phyloP scores from a whole-genome alignment of 2,113 vertebrate genomes.

The Apeltes quadracus region DNA sequence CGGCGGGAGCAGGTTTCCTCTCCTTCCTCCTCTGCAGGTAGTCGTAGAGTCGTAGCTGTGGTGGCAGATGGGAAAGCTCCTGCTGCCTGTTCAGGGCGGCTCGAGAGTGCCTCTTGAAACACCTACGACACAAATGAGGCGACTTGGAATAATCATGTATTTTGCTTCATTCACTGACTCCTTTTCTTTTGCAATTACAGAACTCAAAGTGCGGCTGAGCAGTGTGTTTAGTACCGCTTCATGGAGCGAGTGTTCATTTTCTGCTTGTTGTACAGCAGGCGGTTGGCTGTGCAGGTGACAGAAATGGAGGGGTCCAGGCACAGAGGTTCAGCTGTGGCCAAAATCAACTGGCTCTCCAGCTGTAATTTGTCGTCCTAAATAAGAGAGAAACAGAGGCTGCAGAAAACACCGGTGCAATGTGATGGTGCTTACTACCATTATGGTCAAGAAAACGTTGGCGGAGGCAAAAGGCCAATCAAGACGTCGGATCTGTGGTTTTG shows the following conservation, averaged over 20 bases:
- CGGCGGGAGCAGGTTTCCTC: constrained; percentile 87
- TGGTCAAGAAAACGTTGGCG: background rate
- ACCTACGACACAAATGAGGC: constrained; percentile 74
- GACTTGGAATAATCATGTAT: background rate
- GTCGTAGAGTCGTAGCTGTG: constrained; percentile 92
- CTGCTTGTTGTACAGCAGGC: constrained; percentile 95
- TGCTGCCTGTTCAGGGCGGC: constrained; percentile 94
- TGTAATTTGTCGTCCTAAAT: constrained; percentile 94
- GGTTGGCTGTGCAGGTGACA: constrained; percentile 94
- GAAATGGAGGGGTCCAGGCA: constrained; percentile 98
- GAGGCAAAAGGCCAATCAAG: background rate
- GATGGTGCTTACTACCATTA: background rate
- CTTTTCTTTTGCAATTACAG: background rate
- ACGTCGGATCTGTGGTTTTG: background rate
- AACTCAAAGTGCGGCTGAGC: background rate
- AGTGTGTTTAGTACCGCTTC: constrained; percentile 84
- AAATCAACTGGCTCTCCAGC: constrained; percentile 95
- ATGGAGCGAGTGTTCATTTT: constrained; percentile 97
- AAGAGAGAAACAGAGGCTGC: constrained; percentile 3
- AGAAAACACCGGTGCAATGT: constrained; percentile 11
- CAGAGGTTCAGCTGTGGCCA: constrained; percentile 95
- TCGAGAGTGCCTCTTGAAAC: constrained; percentile 93
- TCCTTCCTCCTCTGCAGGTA: constrained; percentile 96
- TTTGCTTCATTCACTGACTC: background rate
- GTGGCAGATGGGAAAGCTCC: constrained; percentile 89